phyloP scores from a whole-genome alignment of 2,113 vertebrate genomes.

The Scomber japonicus region DNA sequence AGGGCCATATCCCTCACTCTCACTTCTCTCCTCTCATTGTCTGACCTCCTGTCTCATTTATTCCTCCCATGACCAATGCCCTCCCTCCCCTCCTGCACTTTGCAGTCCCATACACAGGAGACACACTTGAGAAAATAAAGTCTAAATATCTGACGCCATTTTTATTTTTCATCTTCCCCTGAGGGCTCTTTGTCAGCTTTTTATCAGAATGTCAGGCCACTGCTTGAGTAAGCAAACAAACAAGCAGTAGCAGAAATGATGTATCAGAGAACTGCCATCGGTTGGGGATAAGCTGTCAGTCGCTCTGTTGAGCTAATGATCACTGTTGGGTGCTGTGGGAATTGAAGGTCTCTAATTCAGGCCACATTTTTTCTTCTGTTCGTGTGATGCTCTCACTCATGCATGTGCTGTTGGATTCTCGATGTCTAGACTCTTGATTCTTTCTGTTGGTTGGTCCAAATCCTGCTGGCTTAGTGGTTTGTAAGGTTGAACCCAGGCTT shows the following conservation, averaged over 20 bases:
- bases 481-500: background rate
- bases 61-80: constrained; percentile 41
- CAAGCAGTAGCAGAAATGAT: constrained; percentile 73
- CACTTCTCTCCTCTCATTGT: background rate
- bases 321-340: constrained; percentile 68
- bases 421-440: background rate
- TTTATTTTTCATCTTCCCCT: constrained; percentile 60
- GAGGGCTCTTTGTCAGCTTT: constrained; percentile 76
- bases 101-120: constrained; percentile 45
- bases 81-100: constrained; percentile 30
- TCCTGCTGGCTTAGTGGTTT: background rate
- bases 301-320: constrained; percentile 81
- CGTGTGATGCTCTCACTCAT: constrained; percentile 29
- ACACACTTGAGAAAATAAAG: constrained; percentile 51
- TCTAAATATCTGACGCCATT: constrained; percentile 74
- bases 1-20: too few relatives aligned
- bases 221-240: constrained; percentile 82
- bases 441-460: background rate
- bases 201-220: constrained; percentile 77
- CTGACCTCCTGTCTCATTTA: constrained; percentile 29
- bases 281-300: constrained; percentile 77
- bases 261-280: constrained; percentile 73
- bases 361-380: constrained; percentile 38
- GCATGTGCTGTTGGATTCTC: constrained; percentile 30
- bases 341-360: constrained; percentile 71